Conservation (phyloP, 2,113 vertebrate genomes). For the Crotalus helleri region DNA sequence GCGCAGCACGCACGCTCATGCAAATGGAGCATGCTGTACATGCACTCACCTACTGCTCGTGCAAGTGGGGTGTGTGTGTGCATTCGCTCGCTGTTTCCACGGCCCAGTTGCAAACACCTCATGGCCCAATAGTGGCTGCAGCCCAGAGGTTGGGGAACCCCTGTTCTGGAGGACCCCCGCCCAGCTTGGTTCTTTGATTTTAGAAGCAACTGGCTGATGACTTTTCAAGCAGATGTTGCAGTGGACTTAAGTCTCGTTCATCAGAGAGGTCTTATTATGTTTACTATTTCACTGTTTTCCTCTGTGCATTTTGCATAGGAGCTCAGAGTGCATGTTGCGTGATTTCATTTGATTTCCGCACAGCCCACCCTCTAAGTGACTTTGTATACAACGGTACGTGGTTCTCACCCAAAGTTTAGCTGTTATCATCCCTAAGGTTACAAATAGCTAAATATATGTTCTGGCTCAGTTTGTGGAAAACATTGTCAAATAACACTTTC, state of each 20-base stretch:
- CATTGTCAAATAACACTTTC: not conserved
- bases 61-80: no score
- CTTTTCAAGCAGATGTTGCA: not conserved
- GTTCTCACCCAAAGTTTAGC: not conserved
- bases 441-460: not conserved
- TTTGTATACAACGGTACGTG: not conserved
- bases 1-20: no score
- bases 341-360: not conserved
- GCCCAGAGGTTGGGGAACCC: no score
- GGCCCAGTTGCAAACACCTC: no score
- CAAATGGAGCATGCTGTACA: no score
- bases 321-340: not conserved
- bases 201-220: not conserved
- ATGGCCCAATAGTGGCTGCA: no score
- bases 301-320: not conserved
- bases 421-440: not conserved
- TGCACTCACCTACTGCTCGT: no score
- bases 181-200: not conserved
- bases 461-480: not conserved
- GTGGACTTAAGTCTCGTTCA: not conserved
- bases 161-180: not conserved
- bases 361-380: not conserved
- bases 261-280: not conserved
- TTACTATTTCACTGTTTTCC: not conserved
- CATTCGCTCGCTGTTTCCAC: no score